Conservation (phyloP, 2,888 invertebrate genomes). For the Myopa tessellatipennis region DNA sequence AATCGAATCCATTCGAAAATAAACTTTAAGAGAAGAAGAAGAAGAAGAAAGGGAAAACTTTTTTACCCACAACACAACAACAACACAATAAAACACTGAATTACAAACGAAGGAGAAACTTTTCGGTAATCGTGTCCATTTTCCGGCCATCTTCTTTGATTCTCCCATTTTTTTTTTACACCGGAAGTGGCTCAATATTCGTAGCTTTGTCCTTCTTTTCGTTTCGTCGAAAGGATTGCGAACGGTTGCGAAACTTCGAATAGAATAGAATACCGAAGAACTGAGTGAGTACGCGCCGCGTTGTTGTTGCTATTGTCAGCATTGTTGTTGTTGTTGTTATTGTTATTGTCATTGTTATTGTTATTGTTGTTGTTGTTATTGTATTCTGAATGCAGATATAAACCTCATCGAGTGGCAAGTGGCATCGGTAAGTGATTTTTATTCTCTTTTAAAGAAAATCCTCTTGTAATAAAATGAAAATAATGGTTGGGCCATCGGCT, state of each 20-base stretch:
- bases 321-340: neutral
- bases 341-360: conserved; percentile 4
- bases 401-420: conserved; percentile 21
- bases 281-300: neutral
- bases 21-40: neutral
- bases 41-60: neutral
- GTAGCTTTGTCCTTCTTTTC: neutral
- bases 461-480: too few relatives aligned
- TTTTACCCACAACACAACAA: too few relatives aligned
- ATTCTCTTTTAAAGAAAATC: too few relatives aligned
- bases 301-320: neutral
- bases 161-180: neutral
- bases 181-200: neutral
- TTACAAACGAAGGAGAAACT: neutral
- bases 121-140: conserved; percentile 6
- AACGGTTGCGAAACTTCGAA: conserved; percentile 20
- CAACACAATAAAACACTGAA: neutral
- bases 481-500: too few relatives aligned
- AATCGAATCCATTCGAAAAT: neutral
- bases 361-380: conserved; percentile 3
- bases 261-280: conserved; percentile 11
- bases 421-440: conserved; percentile 13
- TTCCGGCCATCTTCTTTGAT: neutral
- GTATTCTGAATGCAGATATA: neutral
- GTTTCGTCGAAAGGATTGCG: neutral